These are phyloP conservation scores for Patella vulgata DNA, from an alignment of 1,140 invertebrate species.

Conservation along the genomic window DNA sequence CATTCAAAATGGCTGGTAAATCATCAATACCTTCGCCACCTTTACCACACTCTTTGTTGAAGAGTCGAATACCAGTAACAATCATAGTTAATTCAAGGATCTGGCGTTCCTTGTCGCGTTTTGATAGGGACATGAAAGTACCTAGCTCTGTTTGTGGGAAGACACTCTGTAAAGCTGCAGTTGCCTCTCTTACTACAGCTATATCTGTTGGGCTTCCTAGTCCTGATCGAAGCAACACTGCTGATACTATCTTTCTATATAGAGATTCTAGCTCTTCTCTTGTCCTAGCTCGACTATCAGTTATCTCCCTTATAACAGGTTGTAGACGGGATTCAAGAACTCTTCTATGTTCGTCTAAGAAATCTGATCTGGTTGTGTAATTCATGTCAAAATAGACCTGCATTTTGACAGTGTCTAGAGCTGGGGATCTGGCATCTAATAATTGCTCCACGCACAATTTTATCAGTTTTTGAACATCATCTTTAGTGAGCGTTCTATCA, in stretches of 20 bases:
- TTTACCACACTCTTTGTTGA: slow-evolving; percentile 69
- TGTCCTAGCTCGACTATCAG: slow-evolving; percentile 65
- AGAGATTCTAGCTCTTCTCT: slow-evolving; percentile 66
- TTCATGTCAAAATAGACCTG: slow-evolving; percentile 78
- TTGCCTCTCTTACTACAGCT: slow-evolving; percentile 71
- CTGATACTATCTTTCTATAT: slow-evolving; percentile 67
- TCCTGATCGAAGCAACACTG: slow-evolving; percentile 65
- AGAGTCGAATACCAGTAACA: slow-evolving; percentile 67
- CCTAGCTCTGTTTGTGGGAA: slow-evolving; percentile 77
- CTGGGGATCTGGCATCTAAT: slow-evolving; percentile 62
- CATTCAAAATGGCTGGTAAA: slow-evolving; percentile 66
- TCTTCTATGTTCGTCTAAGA: slow-evolving; percentile 66
- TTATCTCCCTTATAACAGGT: slow-evolving; percentile 66
- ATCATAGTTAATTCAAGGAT: slow-evolving; percentile 66
- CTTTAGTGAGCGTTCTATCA: slow-evolving; percentile 65
- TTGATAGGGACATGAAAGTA: slow-evolving; percentile 72
- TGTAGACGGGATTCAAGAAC: slow-evolving; percentile 66
- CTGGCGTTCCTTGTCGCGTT: slow-evolving; percentile 66
- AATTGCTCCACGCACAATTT: slow-evolving; percentile 67
- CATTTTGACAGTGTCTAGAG: slow-evolving; percentile 71
- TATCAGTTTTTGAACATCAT: slow-evolving; percentile 68
- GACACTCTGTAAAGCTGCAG: slow-evolving; percentile 78
- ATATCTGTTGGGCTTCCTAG: slow-evolving; percentile 68
- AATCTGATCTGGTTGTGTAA: slow-evolving; percentile 72
- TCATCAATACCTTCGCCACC: slow-evolving; percentile 68